Evolutionary conservation across 2,797 vertebrate species (phyloP).

Genomic region (Dendrocincla tyrannina): DNA sequence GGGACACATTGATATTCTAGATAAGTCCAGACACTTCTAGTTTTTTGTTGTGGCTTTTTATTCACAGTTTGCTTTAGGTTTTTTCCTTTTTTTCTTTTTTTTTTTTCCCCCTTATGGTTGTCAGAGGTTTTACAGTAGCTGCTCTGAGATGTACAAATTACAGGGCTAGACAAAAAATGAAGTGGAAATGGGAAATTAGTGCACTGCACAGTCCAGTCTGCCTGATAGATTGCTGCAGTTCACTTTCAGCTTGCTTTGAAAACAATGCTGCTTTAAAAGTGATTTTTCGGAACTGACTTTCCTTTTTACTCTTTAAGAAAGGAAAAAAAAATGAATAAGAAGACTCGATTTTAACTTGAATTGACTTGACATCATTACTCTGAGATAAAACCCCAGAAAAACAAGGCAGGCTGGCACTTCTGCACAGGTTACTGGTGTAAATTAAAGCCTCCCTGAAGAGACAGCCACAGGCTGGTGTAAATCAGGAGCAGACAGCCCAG

Average conservation of each 20-base stretch:
- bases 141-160: conserved; percentile 38
- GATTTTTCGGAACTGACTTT: neutral
- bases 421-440: neutral
- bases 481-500: neutral
- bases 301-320: neutral
- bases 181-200: conserved; percentile 48
- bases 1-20: conserved; percentile 57
- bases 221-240: conserved; percentile 12
- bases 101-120: neutral
- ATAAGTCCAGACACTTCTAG: conserved; percentile 28
- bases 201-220: neutral
- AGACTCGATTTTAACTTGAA: neutral
- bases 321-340: neutral
- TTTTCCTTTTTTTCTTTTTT: accelerated
- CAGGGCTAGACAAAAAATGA: conserved; percentile 5
- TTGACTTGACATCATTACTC: neutral
- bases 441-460: neutral
- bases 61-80: neutral
- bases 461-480: neutral
- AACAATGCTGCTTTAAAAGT: conserved; percentile 13
- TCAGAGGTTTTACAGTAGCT: conserved; percentile 35
- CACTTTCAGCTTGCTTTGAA: conserved; percentile 1
- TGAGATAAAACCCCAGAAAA: neutral
- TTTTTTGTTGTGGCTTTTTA: conserved; percentile 1
- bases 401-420: neutral